Evolutionary conservation across 2,113 vertebrate species (phyloP), one percentile per base, ranked within the genome.

Genomic region (Coptodon rendalli): DNA sequence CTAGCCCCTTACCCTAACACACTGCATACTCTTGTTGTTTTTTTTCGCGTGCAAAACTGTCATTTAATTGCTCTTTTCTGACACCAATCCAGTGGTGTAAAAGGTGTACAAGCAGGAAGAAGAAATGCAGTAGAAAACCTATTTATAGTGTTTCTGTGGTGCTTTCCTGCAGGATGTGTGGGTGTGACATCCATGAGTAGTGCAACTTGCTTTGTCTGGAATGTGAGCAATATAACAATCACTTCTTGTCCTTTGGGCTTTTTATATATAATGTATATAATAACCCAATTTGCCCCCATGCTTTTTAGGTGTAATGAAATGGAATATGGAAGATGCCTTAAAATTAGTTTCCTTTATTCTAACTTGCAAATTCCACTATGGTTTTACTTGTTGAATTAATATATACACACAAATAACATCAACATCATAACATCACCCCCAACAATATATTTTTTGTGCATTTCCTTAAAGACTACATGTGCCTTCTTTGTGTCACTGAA

Each of bases 51-150:
- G 79, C 50, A 82, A 88, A 86, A 80, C 71, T 85, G 85, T 87
- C 88, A 78, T 90, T 91, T 93, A 93, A 91, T 91, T 92, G 85
- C 86, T 48, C 86, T 89, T 91, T 85, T 90, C 40, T 82, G 66
- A 82, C 89, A 91, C 84, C 86, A 88, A 82, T 89, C 68, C 61
- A 56, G 48, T 79, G 22, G 73, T 81, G 80, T 82, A 71, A 89
- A 93, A 87, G 43, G 79, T 91, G 76, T 73, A 73, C 17, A 85
- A 79, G 80, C 76, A 83, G 52, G 68, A 92, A 71, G 59, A 91
- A 82, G 81, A 82, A 38, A 83, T 84, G 89, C 86, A 86, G 91
- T 19, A 85, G 66, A 83, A 81, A 80, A 34, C 10, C 87, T 95
- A 90, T 93, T 95, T 89, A 89, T 95, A 93, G 86, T 13, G 3